A percentile compares a stretch with the other conserved stretches of the same genome.
Conservation (phyloP, 1,140 invertebrate genomes). For the Megathymus violae region DNA sequence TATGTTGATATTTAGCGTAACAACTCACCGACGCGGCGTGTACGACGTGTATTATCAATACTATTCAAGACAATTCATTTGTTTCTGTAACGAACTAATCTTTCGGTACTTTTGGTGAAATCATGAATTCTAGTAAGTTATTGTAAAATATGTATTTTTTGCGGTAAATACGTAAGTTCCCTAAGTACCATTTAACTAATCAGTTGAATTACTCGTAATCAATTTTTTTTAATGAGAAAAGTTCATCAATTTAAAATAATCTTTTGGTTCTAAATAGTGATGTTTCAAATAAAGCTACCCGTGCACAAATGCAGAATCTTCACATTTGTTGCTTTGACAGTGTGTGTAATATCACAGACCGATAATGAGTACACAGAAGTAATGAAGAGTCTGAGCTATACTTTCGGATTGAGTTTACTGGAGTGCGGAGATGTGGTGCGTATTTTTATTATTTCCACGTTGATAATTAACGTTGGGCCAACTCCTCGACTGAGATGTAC, state of each 20-base stretch:
- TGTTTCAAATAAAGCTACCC: background rate
- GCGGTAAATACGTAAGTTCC: too few relatives aligned
- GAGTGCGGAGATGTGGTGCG: constrained; percentile 41
- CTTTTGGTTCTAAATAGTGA: background rate
- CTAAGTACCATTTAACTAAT: too few relatives aligned
- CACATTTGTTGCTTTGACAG: background rate
- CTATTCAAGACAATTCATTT: background rate
- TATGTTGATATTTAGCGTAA: background rate
- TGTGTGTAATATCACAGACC: background rate
- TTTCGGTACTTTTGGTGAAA: too few relatives aligned
- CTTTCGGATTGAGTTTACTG: constrained; percentile 40
- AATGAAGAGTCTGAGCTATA: constrained; percentile 43
- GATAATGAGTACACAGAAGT: constrained; percentile 32
- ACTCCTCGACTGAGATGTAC: too few relatives aligned
- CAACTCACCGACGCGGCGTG: background rate
- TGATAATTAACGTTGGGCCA: too few relatives aligned
- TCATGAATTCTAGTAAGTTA: too few relatives aligned
- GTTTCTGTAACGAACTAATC: too few relatives aligned
- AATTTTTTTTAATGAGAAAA: too few relatives aligned
- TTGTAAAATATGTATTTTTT: too few relatives aligned
- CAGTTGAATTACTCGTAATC: too few relatives aligned
- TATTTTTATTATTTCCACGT: background rate
- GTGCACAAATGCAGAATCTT: background rate
- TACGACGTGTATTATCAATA: background rate
- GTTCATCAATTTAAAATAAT: too few relatives aligned